Evolutionary conservation across 2,797 vertebrate species (phyloP).

Genomic region (Oceanodroma leucorhoa): DNA sequence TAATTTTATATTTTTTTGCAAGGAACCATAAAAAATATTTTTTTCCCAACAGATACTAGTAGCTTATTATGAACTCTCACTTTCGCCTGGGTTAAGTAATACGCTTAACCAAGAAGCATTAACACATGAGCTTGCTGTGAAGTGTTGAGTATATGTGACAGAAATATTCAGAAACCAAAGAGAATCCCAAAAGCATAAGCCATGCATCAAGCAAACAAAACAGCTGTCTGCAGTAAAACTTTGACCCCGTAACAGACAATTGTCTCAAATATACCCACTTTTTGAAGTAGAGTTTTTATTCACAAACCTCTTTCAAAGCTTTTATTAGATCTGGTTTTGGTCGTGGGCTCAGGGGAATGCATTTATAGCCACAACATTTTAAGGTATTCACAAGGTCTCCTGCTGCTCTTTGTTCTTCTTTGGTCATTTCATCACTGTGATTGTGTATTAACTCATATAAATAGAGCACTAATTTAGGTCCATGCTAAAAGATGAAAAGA

Average conservation of each 20-base stretch:
- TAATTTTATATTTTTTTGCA: not conserved
- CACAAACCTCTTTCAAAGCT: conserved; percentile 88
- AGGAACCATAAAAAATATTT: not conserved
- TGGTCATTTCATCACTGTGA: conserved; percentile 85
- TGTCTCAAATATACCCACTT: not conserved
- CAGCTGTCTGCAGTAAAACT: not conserved
- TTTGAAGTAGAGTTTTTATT: not conserved
- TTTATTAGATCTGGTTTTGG: conserved; percentile 88
- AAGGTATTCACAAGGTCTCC: conserved; percentile 86
- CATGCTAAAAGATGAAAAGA: conserved; percentile 81
- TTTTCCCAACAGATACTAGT: not conserved
- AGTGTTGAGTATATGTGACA: not conserved
- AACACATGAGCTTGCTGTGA: not conserved
- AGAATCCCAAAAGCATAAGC: not conserved
- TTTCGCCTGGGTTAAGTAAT: not conserved
- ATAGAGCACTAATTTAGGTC: conserved; percentile 91
- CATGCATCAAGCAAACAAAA: not conserved
- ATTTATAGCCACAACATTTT: conserved; percentile 89
- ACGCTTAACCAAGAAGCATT: not conserved
- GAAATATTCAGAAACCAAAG: not conserved
- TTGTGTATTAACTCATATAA: conserved; percentile 90
- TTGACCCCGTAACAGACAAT: not conserved
- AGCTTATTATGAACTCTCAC: not conserved
- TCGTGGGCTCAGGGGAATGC: conserved; percentile 82
- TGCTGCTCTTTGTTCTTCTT: conserved; percentile 82